Conservation (phyloP, 2,797 vertebrate species). For the Decapterus maruadsi region DNA sequence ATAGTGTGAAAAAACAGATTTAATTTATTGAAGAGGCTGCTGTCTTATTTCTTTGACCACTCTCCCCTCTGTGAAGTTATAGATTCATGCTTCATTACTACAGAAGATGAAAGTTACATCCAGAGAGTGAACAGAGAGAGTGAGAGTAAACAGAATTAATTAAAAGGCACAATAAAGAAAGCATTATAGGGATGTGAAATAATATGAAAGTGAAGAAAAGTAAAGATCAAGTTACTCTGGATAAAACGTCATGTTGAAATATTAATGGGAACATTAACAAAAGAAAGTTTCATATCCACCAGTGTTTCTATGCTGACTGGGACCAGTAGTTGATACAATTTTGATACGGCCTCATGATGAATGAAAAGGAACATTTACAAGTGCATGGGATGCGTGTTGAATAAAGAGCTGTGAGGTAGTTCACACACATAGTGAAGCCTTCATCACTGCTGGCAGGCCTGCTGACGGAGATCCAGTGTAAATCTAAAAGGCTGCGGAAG, state of each 20-base stretch:
- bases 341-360: background rate
- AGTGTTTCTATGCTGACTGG: background rate
- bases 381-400: background rate
- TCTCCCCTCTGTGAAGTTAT: background rate
- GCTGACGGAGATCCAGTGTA: conserved; percentile 98
- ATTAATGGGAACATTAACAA: background rate
- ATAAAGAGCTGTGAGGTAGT: conserved; percentile 39
- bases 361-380: conserved; percentile 11
- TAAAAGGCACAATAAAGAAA: too few species aligned
- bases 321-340: background rate
- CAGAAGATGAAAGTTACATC: too few species aligned
- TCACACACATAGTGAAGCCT: conserved; percentile 48
- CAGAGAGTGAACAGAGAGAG: too few species aligned
- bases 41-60: background rate
- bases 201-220: too few species aligned
- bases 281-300: background rate
- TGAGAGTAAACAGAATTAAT: too few species aligned
- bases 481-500: conserved; percentile 97
- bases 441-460: conserved; percentile 86
- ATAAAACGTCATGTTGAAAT: background rate
- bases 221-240: background rate
- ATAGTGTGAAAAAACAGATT: conserved; percentile 27
- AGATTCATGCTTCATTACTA: too few species aligned
- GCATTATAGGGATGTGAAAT: too few species aligned
- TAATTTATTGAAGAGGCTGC: background rate